Conservation (phyloP, 2,113 vertebrate genomes). For the Monopterus albus region DNA sequence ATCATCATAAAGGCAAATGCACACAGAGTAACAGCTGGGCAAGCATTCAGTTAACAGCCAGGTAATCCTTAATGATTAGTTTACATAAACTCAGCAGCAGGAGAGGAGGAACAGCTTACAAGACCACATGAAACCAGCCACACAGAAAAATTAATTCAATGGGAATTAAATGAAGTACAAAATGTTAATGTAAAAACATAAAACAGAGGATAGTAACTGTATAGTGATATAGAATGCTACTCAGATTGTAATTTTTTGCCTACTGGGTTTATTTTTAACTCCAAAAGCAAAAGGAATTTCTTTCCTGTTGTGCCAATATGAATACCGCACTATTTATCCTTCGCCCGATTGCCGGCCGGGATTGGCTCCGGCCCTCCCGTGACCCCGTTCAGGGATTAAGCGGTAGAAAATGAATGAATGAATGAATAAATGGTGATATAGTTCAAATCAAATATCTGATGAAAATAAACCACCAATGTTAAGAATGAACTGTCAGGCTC, state of each 20-base stretch:
- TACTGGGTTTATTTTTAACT: not conserved
- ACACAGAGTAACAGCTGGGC: conserved; percentile 19
- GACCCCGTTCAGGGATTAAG: too few species aligned
- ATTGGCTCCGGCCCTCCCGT: too few species aligned
- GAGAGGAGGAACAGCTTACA: conserved; percentile 13
- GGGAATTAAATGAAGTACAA: conserved; percentile 10
- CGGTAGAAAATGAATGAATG: too few species aligned
- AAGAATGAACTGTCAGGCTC: too few species aligned
- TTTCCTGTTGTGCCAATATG: not conserved
- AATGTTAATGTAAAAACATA: not conserved
- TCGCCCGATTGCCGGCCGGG: too few species aligned
- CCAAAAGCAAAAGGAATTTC: not conserved
- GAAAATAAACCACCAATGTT: not conserved
- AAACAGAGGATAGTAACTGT: not conserved
- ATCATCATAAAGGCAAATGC: conserved; percentile 34
- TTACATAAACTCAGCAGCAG: conserved; percentile 29
- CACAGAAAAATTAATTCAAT: conserved; percentile 11
- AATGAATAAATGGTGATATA: not conserved
- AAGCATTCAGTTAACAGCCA: conserved; percentile 40
- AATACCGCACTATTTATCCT: too few species aligned
- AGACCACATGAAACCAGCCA: conserved; percentile 11
- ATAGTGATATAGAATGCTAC: too few species aligned
- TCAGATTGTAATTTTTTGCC: not conserved
- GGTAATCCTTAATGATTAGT: conserved; percentile 48
- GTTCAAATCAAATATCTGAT: not conserved